phyloP scores from a whole-genome alignment of 1,140 invertebrate genomes.

The Caenorhabditis briggsae region DNA sequence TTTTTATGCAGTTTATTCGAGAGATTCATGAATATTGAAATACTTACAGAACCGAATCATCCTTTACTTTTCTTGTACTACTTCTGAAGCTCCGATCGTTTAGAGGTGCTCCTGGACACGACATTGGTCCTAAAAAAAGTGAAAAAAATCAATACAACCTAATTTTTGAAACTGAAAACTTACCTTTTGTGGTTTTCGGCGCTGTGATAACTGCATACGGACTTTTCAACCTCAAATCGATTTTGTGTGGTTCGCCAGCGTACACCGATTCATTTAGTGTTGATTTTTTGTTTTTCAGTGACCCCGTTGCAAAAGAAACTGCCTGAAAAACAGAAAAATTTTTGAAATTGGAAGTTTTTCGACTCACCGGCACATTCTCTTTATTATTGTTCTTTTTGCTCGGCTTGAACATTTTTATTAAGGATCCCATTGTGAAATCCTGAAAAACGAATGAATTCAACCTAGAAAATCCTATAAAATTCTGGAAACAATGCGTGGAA shows the following conservation, averaged over 20 bases:
- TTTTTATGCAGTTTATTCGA: not conserved
- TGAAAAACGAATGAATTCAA: not conserved
- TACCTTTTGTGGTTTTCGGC: constrained; percentile 44
- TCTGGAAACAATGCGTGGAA: not conserved
- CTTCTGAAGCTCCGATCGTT: constrained; percentile 23
- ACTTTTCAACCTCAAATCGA: constrained; percentile 45
- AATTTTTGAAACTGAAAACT: not conserved
- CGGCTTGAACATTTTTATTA: constrained; percentile 35
- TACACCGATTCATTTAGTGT: constrained; percentile 19
- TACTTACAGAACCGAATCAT: constrained; percentile 48
- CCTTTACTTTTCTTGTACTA: constrained; percentile 21
- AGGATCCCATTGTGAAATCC: constrained; percentile 24
- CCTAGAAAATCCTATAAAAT: not conserved
- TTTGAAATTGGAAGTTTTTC: no score
- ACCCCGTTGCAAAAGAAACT: constrained; percentile 15
- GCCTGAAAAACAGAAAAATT: not conserved
- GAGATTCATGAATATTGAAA: not conserved
- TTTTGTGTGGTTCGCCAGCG: constrained; percentile 29
- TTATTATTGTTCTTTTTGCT: constrained; percentile 49
- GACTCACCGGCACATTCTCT: constrained; percentile 37
- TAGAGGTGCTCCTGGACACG: constrained; percentile 39
- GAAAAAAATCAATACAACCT: not conserved
- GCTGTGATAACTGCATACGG: constrained; percentile 32
- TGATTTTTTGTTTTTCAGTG: constrained; percentile 18
- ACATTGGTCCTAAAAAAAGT: constrained; percentile 16